Evolutionary conservation across 2,888 invertebrate species (phyloP), one percentile per base, ranked within the genome.

Genomic region (Elysia crispata): DNA sequence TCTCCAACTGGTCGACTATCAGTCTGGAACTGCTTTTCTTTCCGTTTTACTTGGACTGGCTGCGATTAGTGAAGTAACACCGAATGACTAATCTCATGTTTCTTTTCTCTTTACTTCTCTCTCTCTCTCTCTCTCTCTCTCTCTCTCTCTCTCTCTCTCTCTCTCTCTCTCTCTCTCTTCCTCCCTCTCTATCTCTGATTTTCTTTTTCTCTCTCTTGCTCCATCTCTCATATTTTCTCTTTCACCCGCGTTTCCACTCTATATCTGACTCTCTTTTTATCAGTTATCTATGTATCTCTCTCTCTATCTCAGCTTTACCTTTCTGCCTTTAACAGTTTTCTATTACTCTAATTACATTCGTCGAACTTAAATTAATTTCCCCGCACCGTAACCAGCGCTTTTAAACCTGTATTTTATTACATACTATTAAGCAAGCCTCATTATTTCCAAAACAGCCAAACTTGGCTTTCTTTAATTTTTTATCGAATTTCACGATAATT

Each of bases 131-230:
- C 67, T 66, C 76, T 49, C 8, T 62, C 49, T 66, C 20, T 49
- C 25, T 66, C 25, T 49, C 76, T 49, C 6, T 25, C 76, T 66
- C 23, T 76, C 67, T 76, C 66, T 76, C 18, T 66, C 67, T 67
- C 50, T 67, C n/a, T 66, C 41, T 25, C 28, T 76, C 25, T 66
- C 25, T 64, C n/a, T 72, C 49, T 20, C n/a, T 28, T 50, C 41
- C 25, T 23, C 41, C n/a, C n/a, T 76, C 50, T 20, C 30, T 76
- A 8, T 64, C 20, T 25, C 66, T 41, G 49, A n/a, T n/a, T 76
- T 50, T 76, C 13, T 67, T 50, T 66, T 66, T 49, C 8, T 62
- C 49, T 66, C 20, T 49, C 25, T 66, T 18, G 23, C 76, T 49
- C 6, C 6, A 66, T 66, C 23, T 76, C 67, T 76, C 66, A 66